Percentiles rank a stretch among this genome's conserved stretches.
Conservation (phyloP, 2,113 vertebrate species). For the Tetrax tetrax region DNA sequence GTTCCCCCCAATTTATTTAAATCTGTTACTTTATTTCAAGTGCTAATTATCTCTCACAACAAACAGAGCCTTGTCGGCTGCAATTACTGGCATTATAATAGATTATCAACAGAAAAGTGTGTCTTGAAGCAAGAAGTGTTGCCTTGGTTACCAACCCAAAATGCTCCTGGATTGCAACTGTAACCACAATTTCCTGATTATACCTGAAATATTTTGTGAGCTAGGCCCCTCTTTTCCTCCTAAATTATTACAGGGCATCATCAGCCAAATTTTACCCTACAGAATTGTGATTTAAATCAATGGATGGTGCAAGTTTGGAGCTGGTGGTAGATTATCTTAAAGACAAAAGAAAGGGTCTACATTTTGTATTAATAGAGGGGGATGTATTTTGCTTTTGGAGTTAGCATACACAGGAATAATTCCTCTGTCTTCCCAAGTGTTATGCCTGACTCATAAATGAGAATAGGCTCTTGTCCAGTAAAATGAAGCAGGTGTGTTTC, state of each 20-base stretch:
- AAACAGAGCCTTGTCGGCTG: conserved; percentile 79
- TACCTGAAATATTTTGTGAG: conserved; percentile 53
- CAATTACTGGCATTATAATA: conserved; percentile 79
- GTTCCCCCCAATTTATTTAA: conserved; percentile 73
- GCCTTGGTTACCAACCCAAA: conserved; percentile 79
- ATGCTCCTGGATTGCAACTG: conserved; percentile 54
- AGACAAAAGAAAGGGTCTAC: background rate
- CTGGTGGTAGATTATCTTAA: background rate
- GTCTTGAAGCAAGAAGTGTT: conserved; percentile 65
- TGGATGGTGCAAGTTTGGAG: background rate
- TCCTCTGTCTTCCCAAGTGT: background rate
- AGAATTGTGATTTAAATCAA: background rate
- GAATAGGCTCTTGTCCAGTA: background rate
- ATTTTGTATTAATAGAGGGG: background rate
- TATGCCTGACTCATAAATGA: background rate
- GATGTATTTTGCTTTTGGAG: background rate
- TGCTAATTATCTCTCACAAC: conserved; percentile 81
- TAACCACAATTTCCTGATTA: conserved; percentile 57
- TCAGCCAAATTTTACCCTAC: conserved; percentile 12
- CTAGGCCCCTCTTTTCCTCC: background rate
- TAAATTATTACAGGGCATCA: background rate
- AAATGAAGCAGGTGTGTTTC: background rate
- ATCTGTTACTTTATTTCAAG: conserved; percentile 80
- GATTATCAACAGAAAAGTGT: conserved; percentile 76
- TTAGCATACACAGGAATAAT: background rate